A percentile compares a stretch with the other conserved stretches of the same genome.
Evolutionary conservation across 1,140 invertebrate species (phyloP).

Genomic region (Drosophila neocordata): DNA sequence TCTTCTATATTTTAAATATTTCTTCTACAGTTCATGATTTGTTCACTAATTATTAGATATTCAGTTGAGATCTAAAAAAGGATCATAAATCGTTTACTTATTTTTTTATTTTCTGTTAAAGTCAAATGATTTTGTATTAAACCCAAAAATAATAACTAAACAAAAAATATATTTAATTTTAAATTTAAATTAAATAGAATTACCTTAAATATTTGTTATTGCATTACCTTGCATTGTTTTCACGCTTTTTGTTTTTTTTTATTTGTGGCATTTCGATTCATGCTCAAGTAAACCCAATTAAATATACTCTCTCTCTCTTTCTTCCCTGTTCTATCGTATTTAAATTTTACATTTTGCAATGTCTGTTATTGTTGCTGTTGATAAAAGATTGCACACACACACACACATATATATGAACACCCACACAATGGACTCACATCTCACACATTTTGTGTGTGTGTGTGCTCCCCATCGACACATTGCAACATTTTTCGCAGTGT

Average conservation of each 20-base stretch:
- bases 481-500: conserved; percentile 74
- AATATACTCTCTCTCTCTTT: conserved; percentile 15
- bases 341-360: conserved; percentile 44
- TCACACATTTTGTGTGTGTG: too few species aligned
- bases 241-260: conserved; percentile 1
- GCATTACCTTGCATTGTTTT: background rate
- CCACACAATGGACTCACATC: conserved; percentile 28
- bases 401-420: conserved; percentile 8
- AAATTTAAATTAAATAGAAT: background rate
- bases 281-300: conserved; percentile 54
- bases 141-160: too few species aligned
- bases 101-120: too few species aligned
- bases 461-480: conserved; percentile 9
- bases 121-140: too few species aligned
- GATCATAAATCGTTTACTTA: too few species aligned
- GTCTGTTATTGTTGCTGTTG: conserved; percentile 69
- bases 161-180: background rate
- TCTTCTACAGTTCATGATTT: too few species aligned
- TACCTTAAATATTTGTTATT: too few species aligned
- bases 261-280: conserved; percentile 16
- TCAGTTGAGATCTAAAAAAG: too few species aligned
- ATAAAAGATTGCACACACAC: conserved; percentile 73
- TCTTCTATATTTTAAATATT: too few species aligned
- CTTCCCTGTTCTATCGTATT: conserved; percentile 16
- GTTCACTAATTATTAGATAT: too few species aligned